Base-by-base conservation (phyloP, 1,140 invertebrate species). In the Hycleus cichorii region DNA sequence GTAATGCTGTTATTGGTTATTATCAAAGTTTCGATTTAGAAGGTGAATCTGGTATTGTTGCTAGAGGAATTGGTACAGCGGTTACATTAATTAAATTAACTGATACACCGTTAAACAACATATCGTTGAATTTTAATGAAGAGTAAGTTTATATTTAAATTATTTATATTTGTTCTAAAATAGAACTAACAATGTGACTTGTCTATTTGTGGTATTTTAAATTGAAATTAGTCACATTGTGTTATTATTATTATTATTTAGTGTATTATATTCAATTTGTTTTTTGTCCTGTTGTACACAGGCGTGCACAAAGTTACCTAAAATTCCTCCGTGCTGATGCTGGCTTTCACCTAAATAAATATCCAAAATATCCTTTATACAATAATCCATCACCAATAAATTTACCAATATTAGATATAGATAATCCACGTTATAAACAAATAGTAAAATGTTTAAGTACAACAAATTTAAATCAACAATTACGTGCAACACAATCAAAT, bases 1-100 rank as follows among this genome's bases (percentile, higher is more conserved):
- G 92, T 38, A 97, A 97, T 81, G 90, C 94, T 40, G 93, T 98
- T 4, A 87, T 98, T 61, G 95, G 91, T 69, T 98, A 97, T 74
- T 83, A 87, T 47, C 93, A 97, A 74, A 93, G 88, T 76, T 97
- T 98, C 76, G 95, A 98, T 76, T 74, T 98, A 46, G 95, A 98
- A 76, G 95, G 95, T 3, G 95, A 97, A 75, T 95, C 92, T 27
- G 95, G 95, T 0, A 93, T 98, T 51, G 94, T 97, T 4, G 88
- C 87, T 0, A 80, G 95, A 48, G 95, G 93, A 0, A 91, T 95
- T 58, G 93, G 93, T n/a, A 95, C 92, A 18, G 90, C 90, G 7
- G 91, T 91, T 0, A 89, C 86, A 1, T 76, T 93, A 26, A 77
- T 84, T 2, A 83, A 82, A 69, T 66, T 82, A 38, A 77, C 78